A percentile compares a stretch with the other conserved stretches of the same genome.
These are phyloP conservation scores for Pseudolycoriella hygida DNA, from an alignment of 2,888 invertebrate species.

Conservation along the genomic window DNA sequence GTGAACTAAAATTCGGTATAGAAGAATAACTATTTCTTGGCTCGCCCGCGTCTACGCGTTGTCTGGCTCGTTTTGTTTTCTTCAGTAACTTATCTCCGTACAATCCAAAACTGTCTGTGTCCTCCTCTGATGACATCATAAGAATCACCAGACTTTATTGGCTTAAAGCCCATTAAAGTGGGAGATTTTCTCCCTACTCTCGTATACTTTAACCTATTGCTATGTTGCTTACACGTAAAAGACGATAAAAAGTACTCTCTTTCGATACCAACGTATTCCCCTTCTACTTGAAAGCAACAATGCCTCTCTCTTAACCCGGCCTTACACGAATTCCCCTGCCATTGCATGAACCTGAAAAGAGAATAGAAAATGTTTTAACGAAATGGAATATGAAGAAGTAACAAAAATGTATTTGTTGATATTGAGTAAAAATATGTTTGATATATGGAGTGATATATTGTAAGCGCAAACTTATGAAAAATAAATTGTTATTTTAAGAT, in stretches of 20 bases:
- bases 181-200: constrained; percentile 13
- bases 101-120: constrained; percentile 85
- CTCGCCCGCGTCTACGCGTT: constrained; percentile 92
- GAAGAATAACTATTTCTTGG: constrained; percentile 83
- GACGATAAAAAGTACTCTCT: constrained; percentile 3
- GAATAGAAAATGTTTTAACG: no score
- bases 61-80: constrained; percentile 86
- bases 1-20: constrained; percentile 57
- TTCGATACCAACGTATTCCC: neutral
- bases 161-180: constrained; percentile 38
- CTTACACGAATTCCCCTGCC: constrained; percentile 13
- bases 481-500: no score
- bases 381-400: neutral
- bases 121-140: constrained; percentile 96
- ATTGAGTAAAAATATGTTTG: neutral
- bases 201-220: constrained; percentile 14
- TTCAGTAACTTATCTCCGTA: constrained; percentile 83
- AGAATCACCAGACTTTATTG: constrained; percentile 67
- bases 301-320: constrained; percentile 12
- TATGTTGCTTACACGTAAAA: constrained; percentile 7
- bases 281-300: constrained; percentile 5
- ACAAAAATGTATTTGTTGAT: neutral
- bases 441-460: no score
- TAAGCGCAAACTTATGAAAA: no score
- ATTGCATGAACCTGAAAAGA: constrained; percentile 12